These are phyloP conservation scores for Tyrophagus putrescentiae DNA, from an alignment of 1,140 invertebrate genomes.

Conservation along the genomic window DNA sequence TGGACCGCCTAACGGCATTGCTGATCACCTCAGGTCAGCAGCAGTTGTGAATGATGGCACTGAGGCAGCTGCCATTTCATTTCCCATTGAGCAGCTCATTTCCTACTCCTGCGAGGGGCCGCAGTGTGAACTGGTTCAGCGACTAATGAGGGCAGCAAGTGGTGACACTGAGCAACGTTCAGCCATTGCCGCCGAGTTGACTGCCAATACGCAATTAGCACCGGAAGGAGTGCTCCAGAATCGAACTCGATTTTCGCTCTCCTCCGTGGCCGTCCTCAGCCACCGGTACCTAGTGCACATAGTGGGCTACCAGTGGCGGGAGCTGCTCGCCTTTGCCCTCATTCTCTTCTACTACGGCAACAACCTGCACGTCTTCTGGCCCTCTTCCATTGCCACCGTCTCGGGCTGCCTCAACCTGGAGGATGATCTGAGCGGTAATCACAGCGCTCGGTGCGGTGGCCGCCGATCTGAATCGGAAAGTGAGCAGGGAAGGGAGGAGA, in stretches of 20 bases:
- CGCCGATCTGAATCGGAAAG: too few relatives aligned
- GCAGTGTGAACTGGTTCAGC: not conserved
- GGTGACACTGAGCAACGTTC: not conserved
- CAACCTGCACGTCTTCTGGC: not conserved
- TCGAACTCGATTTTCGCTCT: conserved; percentile 1
- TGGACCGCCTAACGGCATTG: conserved; percentile 11
- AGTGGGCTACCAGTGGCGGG: not conserved
- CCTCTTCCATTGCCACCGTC: not conserved
- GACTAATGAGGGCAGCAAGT: not conserved
- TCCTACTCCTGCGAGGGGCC: not conserved
- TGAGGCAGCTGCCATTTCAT: not conserved
- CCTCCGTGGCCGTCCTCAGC: not conserved
- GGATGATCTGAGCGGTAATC: not conserved
- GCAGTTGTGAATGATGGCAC: not conserved
- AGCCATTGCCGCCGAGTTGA: not conserved
- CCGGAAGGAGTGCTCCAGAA: not conserved
- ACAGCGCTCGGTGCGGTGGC: not conserved
- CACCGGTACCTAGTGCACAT: not conserved
- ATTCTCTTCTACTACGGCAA: not conserved
- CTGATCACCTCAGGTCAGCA: not conserved
- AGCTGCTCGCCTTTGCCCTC: not conserved
- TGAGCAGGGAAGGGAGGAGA: conserved; percentile 3
- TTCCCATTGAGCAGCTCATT: conserved; percentile 5
- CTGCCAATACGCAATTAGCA: not conserved
- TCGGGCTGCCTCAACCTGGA: not conserved